A percentile compares a stretch with the other conserved stretches of the same genome.
These are phyloP conservation scores for Gonioctena quinquepunctata DNA, from an alignment of 1,140 invertebrate genomes.

Conservation along the genomic window DNA sequence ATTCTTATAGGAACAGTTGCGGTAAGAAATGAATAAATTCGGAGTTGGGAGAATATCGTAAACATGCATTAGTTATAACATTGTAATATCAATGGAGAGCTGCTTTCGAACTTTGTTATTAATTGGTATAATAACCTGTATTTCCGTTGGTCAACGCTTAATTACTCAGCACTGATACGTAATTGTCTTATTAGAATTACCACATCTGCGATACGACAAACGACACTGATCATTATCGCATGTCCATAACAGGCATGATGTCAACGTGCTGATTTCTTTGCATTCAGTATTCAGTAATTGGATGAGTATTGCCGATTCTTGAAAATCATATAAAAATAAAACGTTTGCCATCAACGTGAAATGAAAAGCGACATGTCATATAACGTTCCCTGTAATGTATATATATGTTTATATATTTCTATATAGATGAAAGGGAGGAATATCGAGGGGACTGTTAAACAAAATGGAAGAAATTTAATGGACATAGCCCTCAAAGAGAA, in stretches of 20 bases:
- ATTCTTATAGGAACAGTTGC: too few species aligned
- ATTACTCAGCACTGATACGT: constrained; percentile 31
- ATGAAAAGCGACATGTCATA: too few species aligned
- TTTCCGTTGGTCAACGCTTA: constrained; percentile 34
- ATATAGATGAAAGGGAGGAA: too few species aligned
- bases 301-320: constrained; percentile 36
- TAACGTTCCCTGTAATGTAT: too few species aligned
- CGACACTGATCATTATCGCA: constrained; percentile 31
- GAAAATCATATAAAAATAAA: constrained; percentile 36
- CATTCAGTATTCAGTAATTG: constrained; percentile 37
- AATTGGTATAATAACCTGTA: constrained; percentile 42
- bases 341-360: too few species aligned
- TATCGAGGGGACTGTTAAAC: too few species aligned
- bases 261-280: constrained; percentile 33
- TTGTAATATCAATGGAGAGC: constrained; percentile 36
- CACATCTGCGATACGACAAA: constrained; percentile 39
- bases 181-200: constrained; percentile 42
- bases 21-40: too few species aligned
- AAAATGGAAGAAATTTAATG: too few species aligned
- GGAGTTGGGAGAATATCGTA: too few species aligned
- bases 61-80: neutral
- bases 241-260: constrained; percentile 37
- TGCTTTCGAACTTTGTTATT: constrained; percentile 39
- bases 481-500: too few species aligned
- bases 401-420: too few species aligned